Percentiles rank a stretch among this genome's conserved stretches.
Evolutionary conservation across 1,140 invertebrate genomes (phyloP).

Genomic region (Apolygus lucorum): DNA sequence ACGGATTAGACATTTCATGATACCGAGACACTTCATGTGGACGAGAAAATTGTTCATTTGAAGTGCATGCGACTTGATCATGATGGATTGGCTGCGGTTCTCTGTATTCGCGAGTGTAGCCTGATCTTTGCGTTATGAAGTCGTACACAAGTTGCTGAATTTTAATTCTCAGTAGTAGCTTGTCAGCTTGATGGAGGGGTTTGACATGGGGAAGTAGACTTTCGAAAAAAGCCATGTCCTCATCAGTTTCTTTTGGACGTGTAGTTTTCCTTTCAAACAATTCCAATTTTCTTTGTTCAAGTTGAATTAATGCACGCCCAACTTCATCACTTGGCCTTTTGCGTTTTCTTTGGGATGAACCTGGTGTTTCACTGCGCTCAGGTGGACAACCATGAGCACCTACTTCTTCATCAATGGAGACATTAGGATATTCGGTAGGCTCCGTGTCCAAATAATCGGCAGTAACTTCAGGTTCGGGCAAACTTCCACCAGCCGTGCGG

Average conservation of each 20-base stretch:
- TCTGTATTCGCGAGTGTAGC: background rate
- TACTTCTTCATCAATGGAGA: background rate
- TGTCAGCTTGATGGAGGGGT: background rate
- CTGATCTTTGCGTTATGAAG: background rate
- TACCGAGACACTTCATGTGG: background rate
- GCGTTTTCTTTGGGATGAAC: background rate
- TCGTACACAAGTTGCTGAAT: background rate
- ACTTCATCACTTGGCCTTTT: background rate
- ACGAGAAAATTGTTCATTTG: background rate
- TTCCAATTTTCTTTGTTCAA: background rate
- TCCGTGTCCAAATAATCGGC: background rate
- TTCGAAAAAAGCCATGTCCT: background rate
- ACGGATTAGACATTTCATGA: background rate
- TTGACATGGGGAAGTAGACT: background rate
- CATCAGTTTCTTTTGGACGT: background rate
- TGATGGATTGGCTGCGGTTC: background rate
- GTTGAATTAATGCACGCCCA: background rate
- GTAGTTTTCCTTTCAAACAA: background rate
- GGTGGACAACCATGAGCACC: background rate
- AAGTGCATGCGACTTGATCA: background rate
- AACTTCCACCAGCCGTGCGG: conserved; percentile 7
- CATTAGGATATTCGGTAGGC: background rate
- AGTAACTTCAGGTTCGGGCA: background rate
- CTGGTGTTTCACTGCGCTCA: background rate
- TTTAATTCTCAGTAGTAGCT: background rate